A percentile compares a stretch with the other conserved stretches of the same genome.
These are phyloP conservation scores for Drosophila leonis DNA, from an alignment of 2,888 invertebrate genomes.

Conservation along the genomic window DNA sequence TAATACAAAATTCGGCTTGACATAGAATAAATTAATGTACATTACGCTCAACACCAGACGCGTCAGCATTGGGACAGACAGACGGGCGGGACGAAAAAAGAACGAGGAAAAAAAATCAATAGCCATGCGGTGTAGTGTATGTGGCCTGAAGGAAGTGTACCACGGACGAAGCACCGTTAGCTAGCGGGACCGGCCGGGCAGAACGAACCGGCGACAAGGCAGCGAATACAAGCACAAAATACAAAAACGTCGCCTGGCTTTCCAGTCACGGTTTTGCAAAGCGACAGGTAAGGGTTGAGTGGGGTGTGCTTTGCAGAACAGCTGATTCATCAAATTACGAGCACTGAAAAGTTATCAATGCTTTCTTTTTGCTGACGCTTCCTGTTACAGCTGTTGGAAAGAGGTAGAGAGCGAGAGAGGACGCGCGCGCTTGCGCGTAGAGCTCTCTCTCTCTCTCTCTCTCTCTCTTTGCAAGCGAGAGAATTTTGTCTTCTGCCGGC, in stretches of 20 bases:
- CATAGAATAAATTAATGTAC: constrained; percentile 70
- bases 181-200: constrained; percentile 44
- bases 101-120: constrained; percentile 74
- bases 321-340: constrained; percentile 68
- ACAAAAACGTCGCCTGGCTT: constrained; percentile 35
- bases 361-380: constrained; percentile 39
- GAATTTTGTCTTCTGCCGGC: constrained; percentile 56
- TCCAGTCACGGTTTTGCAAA: constrained; percentile 29
- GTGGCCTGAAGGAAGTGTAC: constrained; percentile 46
- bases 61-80: constrained; percentile 40
- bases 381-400: constrained; percentile 55
- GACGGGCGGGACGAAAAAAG: constrained; percentile 1
- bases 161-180: constrained; percentile 18
- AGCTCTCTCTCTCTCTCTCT: background rate
- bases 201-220: constrained; percentile 42
- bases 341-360: constrained; percentile 28
- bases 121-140: constrained; percentile 77
- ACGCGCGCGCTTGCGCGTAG: constrained; percentile 25
- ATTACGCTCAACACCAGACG: constrained; percentile 68
- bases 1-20: constrained; percentile 54
- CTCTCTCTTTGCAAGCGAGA: constrained; percentile 6
- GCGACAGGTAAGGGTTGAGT: background rate
- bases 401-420: constrained; percentile 9
- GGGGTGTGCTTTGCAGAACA: constrained; percentile 58
- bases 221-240: constrained; percentile 43